Evolutionary conservation across 92 coral and sea anemone genomes (phyloP).

Genomic region (Virgularia gustaviana): DNA sequence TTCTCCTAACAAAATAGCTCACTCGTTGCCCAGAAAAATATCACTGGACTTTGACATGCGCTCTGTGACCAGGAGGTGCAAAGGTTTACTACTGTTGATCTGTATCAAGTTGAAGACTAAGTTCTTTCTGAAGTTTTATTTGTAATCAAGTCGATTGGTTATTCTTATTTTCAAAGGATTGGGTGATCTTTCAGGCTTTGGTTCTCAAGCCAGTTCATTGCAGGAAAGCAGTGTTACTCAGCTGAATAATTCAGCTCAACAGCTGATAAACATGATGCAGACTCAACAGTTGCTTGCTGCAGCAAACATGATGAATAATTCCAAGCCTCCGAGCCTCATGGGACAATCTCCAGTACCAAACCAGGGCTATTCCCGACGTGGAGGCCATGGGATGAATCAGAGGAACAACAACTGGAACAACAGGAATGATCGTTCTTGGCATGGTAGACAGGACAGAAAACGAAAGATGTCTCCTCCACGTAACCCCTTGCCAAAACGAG

Average conservation of each 20-base stretch:
- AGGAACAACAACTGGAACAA: slow-evolving; percentile 68
- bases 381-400: slow-evolving; percentile 43
- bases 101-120: no score
- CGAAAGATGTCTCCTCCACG: slow-evolving; percentile 23
- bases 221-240: neutral
- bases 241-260: slow-evolving; percentile 50
- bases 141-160: neutral
- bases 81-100: no score
- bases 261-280: slow-evolving; percentile 92
- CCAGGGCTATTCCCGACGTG: neutral
- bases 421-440: slow-evolving; percentile 43
- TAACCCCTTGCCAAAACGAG: slow-evolving; percentile 14
- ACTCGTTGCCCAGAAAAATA: no score
- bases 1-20: no score
- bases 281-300: slow-evolving; percentile 95
- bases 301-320: slow-evolving; percentile 75
- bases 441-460: slow-evolving; percentile 19
- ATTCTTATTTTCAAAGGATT: slow-evolving; percentile 22
- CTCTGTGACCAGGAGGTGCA: no score
- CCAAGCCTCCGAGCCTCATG: slow-evolving; percentile 37
- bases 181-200: slow-evolving; percentile 25
- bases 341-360: neutral
- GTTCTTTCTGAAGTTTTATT: neutral
- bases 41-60: no score
- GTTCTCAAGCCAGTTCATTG: slow-evolving; percentile 1